Base-by-base conservation (phyloP, 2,888 invertebrate species). In the Pristionchus fissidentatus region DNA sequence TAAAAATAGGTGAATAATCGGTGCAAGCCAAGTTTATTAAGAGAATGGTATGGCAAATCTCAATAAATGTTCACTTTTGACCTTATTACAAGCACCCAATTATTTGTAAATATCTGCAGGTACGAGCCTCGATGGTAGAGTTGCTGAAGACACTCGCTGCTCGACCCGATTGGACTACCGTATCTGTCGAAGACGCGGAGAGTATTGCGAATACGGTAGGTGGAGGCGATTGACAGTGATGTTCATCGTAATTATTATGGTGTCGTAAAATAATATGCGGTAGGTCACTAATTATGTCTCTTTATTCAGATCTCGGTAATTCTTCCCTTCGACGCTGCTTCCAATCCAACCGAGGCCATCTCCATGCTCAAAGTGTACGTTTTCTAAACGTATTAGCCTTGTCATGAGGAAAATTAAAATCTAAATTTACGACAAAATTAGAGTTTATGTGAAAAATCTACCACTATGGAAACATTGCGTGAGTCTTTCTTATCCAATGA, bases 121-220 rank as follows among this genome's bases (percentile, higher is more conserved):
- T 90, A 19, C 87, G 91, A 1, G 91, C 91, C 15, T 90, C 91
- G 13, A 83, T 91, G 62, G 84, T 87, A 22, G 87, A 88, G n/a
- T 79, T 90, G 22, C 80, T 89, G n/a, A 89, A 87, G 73, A 80
- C 84, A 4, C 55, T 91, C 35, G 84, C 87, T 10, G 84, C 84
- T 0, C 85, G 87, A 13, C 75, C 84, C 32, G 88, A 89, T 29
- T 91, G 91, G 91, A 78, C 85, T 29, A 85, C 83, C 38, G 86
- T 90, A 5, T 80, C 87, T 10, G 80, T 85, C 22, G 89, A 90
- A 55, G 85, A 88, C 22, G 88, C 88, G 0, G 85, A 87, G 22
- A 82, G 57, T 32, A 78, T 85, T 5, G 85, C 82, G n/a, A 55
- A 66, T 49, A 52, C 82, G 60, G 80, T 80, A 60, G 26, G 57